Evolutionary conservation across 2,797 vertebrate species (phyloP), one percentile per base, ranked within the genome.

Genomic region (Anniella stebbinsi): DNA sequence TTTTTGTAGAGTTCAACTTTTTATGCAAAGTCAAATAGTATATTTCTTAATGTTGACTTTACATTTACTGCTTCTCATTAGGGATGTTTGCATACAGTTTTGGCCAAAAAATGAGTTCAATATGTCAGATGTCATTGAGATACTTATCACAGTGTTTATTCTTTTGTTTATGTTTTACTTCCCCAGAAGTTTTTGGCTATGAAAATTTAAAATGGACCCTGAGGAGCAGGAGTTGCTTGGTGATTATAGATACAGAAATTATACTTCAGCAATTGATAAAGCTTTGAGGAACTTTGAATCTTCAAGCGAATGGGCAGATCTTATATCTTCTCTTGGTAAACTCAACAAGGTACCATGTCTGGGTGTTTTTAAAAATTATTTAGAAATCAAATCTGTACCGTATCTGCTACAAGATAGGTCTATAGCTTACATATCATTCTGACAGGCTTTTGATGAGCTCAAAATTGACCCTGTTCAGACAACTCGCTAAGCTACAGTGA

Each of bases 261-360:
- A 99, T 45, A 97, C 98, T 0, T 97, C 98, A 0, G 98, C 98
- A 10, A 99, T 99, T 66, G 99, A 99, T 95, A 99, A 99, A 96
- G 99, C 99, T 11, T 96, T 99, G 92, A 98, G 99, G 87, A 99
- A 99, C 96, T 99, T 99, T 90, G 99, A 99, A 93, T 99, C 99
- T 2, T 99, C 99, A 0, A 99, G 98, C 13, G 99, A 99, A 95
- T 99, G 99, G 99, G 99, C 99, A 0, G 99, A 99, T 95, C 99
- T 99, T 66, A 99, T 99, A 93, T 99, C 99, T 54, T 99, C 98
- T 5, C 97, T 99, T 88, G 99, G 99, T 84, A 99, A 99, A 93
- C 98, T 99, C 95, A 99, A 99, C 92, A 99, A 99, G 99, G 99
- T 99, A 97, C 23, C 13, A 69, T 86, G 67, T 8, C 15, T 88